These are phyloP conservation scores for Criorhina ranunculi DNA, from an alignment of 2,888 invertebrate genomes.

Conservation along the genomic window DNA sequence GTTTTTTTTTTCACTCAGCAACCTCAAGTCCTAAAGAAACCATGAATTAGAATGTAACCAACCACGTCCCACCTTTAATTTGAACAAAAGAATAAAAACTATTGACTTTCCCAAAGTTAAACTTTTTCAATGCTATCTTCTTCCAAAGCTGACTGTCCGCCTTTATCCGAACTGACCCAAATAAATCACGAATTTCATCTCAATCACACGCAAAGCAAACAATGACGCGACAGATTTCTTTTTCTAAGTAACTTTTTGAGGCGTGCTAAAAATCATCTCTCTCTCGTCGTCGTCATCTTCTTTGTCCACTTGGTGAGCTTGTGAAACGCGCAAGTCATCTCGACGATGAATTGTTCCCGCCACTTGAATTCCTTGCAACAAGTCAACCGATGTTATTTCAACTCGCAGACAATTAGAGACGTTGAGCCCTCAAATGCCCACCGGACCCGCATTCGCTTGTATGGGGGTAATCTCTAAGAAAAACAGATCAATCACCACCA, in stretches of 20 bases:
- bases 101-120: constrained; percentile 9
- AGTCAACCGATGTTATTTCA: constrained; percentile 61
- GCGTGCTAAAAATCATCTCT: constrained; percentile 55
- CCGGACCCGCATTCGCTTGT: constrained; percentile 42
- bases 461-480: constrained; percentile 56
- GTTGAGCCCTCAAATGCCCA: constrained; percentile 37
- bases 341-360: constrained; percentile 37
- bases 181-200: constrained; percentile 37
- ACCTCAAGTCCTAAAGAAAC: no score
- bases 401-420: constrained; percentile 47
- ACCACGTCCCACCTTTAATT: no score
- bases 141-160: constrained; percentile 34
- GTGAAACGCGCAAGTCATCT: constrained; percentile 26
- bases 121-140: constrained; percentile 3
- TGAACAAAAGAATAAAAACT: not conserved
- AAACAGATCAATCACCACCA: constrained; percentile 69
- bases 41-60: no score
- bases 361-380: constrained; percentile 52
- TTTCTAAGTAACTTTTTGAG: constrained; percentile 12
- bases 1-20: no score
- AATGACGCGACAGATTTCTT: constrained; percentile 37
- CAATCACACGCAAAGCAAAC: constrained; percentile 50
- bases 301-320: constrained; percentile 9
- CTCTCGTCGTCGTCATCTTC: constrained; percentile 15
- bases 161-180: constrained; percentile 57